Evolutionary conservation across 1,140 invertebrate genomes (phyloP).

Genomic region (Sesamia nonagrioides): DNA sequence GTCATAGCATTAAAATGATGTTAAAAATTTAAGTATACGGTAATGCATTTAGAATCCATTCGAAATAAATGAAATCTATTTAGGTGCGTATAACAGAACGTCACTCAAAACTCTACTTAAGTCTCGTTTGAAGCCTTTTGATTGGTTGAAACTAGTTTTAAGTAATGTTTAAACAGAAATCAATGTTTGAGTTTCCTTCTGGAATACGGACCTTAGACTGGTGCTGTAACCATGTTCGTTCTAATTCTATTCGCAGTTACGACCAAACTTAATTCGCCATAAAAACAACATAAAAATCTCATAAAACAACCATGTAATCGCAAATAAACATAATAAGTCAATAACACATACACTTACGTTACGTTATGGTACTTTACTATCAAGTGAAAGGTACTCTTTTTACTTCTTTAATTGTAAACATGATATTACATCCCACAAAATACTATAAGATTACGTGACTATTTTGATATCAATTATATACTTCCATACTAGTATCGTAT

Average conservation of each 20-base stretch:
- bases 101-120: too few species aligned
- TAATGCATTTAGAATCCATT: too few species aligned
- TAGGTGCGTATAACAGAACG: too few species aligned
- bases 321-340: slow-evolving; percentile 16
- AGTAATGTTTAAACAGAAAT: too few species aligned
- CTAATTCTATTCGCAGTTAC: background rate
- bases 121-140: too few species aligned
- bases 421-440: slow-evolving; percentile 28
- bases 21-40: too few species aligned
- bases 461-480: slow-evolving; percentile 35
- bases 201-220: too few species aligned
- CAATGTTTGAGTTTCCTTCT: too few species aligned
- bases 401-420: slow-evolving; percentile 41
- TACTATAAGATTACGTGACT: slow-evolving; percentile 32
- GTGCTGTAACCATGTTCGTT: too few species aligned
- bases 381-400: slow-evolving; percentile 36
- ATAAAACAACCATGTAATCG: background rate
- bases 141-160: too few species aligned
- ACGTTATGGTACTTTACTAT: slow-evolving; percentile 27
- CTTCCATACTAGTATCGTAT: background rate
- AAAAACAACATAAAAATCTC: background rate
- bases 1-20: background rate
- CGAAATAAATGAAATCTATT: too few species aligned
- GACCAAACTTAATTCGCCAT: background rate
- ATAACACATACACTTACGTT: slow-evolving; percentile 18